Conservation (phyloP, 2,888 invertebrate species). For the Dynastes tityus region DNA sequence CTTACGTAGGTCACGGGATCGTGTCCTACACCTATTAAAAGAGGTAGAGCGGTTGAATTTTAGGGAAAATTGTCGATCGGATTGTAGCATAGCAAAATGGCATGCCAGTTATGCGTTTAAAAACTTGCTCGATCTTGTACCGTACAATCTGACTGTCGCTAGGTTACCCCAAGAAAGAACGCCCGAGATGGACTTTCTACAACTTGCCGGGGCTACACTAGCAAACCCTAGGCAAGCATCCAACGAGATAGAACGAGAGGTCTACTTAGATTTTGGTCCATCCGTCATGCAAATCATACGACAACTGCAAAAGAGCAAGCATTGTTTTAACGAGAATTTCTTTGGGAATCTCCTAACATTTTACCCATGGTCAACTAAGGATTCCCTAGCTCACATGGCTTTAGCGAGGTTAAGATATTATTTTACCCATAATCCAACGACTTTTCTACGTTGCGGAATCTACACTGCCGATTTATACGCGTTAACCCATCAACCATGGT, state of each 20-base stretch:
- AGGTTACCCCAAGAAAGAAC: neutral
- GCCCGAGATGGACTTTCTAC: neutral
- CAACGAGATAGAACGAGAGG: neutral
- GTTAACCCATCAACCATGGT: neutral
- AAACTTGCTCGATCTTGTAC: neutral
- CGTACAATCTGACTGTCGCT: neutral
- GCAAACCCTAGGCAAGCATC: neutral
- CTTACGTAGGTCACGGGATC: neutral
- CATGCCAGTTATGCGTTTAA: neutral
- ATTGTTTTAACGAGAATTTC: constrained; percentile 31
- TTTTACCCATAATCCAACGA: neutral
- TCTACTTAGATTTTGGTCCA: neutral
- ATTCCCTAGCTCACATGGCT: neutral
- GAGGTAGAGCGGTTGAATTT: neutral
- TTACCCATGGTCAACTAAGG: constrained; percentile 13
- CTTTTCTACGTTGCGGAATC: neutral
- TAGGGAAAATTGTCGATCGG: neutral
- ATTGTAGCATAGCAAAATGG: constrained; percentile 8
- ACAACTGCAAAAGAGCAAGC: neutral
- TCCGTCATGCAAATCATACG: constrained; percentile 4
- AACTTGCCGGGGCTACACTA: neutral
- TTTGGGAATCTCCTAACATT: constrained; percentile 16
- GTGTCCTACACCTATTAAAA: neutral
- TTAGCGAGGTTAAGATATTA: constrained; percentile 5
- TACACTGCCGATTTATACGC: neutral